These are phyloP conservation scores for Reticulitermes speratus DNA, from an alignment of 1,140 invertebrate species.

Conservation along the genomic window DNA sequence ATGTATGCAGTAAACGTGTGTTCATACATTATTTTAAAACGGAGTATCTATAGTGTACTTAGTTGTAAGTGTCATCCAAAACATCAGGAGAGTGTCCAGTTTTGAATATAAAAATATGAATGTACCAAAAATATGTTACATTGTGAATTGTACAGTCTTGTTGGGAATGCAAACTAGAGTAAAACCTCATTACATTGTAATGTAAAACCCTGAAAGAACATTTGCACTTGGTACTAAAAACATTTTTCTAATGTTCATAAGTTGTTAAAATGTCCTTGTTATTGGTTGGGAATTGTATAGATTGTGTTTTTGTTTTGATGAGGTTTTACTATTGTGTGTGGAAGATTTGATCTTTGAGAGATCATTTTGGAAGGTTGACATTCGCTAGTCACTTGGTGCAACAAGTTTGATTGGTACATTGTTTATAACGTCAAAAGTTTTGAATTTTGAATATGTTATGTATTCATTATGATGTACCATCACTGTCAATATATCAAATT, in stretches of 20 bases:
- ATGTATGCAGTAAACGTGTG: neutral
- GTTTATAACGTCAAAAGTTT: neutral
- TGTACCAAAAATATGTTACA: conserved; percentile 6
- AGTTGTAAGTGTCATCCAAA: neutral
- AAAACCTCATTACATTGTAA: neutral
- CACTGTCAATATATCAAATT: neutral
- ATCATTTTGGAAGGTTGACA: neutral
- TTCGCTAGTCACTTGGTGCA: conserved; percentile 6
- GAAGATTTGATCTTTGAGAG: neutral
- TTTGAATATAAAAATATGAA: conserved; percentile 6
- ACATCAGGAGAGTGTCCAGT: neutral
- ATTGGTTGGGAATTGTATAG: conserved; percentile 4
- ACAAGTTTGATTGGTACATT: neutral
- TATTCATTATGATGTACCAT: no score
- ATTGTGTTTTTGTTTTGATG: conserved; percentile 1
- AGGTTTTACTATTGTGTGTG: conserved; percentile 4
- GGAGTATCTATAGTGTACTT: neutral
- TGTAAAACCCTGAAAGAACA: neutral
- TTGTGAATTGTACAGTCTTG: neutral
- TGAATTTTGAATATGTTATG: no score
- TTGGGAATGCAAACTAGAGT: neutral
- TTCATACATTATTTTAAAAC: conserved; percentile 6
- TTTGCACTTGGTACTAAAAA: neutral
- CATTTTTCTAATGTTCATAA: neutral
- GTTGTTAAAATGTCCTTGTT: conserved; percentile 10